Base-by-base conservation (phyloP, 2,113 vertebrate species). In the Oncorhynchus keta region DNA sequence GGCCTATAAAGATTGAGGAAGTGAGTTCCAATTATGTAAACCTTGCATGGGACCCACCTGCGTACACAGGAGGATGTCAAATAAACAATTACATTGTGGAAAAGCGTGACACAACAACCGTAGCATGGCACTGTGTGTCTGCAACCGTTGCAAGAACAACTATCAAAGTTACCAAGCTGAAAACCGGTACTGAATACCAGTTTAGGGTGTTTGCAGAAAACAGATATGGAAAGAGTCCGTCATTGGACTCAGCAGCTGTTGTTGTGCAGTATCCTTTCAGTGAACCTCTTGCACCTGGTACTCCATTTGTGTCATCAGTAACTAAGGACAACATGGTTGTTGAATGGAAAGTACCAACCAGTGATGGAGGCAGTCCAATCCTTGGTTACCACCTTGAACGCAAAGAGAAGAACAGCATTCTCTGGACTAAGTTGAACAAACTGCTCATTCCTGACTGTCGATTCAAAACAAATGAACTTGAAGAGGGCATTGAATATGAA, bases 31-130 rank as follows among this genome's bases (percentile, higher is more conserved):
- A 97, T 80, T 98, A 93, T 87, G 95, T 96, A 55, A 87, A 85
- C 65, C 88, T 99, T 18, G 96, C 97, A 72, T 99, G 98, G 98
- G 96, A 99, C 85, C 92, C 95, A 84, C 98, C 98, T 77, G 89
- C 86, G 67, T 99, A 98, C 61, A 98, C 95, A 62, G 98, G 98
- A 70, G 98, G 98, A 75, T 99, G 98, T 88, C 96, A 97, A 72
- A 99, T 99, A 89, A 99, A 95, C 86, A 99, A 99, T 83, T 99
- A 99, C 77, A 95, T 98, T 86, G 97, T 99, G 77, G 96, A 99
- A 83, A 99, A 99, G 87, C 95, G 97, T 85, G 97, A 99, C 78
- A 99, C 97, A 65, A 98, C 95, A 57, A 97, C 95, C 51, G 97
- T 96, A 66, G 87, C 92, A 0, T 99, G 97, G 98, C 95, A 94